Evolutionary conservation across 2,113 vertebrate species (phyloP), one percentile per base, ranked within the genome.

Genomic region (Heterotis niloticus): DNA sequence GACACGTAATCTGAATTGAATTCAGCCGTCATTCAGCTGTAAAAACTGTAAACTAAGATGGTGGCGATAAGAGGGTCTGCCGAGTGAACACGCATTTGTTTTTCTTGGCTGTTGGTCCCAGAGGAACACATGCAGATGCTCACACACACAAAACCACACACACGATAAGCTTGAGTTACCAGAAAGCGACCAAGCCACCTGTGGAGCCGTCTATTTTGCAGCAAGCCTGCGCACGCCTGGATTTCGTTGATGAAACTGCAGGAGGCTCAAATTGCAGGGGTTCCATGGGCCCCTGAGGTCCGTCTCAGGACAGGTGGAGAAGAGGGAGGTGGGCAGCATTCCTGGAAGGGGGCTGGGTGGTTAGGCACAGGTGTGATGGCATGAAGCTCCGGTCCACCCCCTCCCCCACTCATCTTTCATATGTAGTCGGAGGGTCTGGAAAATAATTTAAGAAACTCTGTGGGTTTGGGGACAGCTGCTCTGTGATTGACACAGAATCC

Each of bases 211-310:
- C 44, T 56, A 26, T 14, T 23, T n/a, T 9, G 64, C 12, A 44
- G 75, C 75, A 51, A 51, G 75, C 64, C 34, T 5, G n/a, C 9
- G 9, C 75, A 76, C 5, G 75, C 60, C n/a, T 24, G 62, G 28
- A 23, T 64, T 64, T 29, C 10, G 18, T 29, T 64, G 59, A n/a
- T 18, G 75, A 23, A 62, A 28, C 5, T 11, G 24, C 24, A 29
- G 12, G 74, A 34, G 72, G 20, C 54, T 57, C 18, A 74, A 74
- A 74, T 57, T 74, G 52, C 72, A 74, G 54, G 72, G 54, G 59
- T 62, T 14, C 70, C 23, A 5, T 16, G 54, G 70, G 54, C 54
- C 24, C 52, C 51, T n/a, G 54, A 18, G 69, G 34, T 51, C 69
- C 34, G 54, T 52, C 69, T 51, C 20, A 52, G 69, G 44, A 72